Evolutionary conservation across 1,140 invertebrate genomes (phyloP), one percentile per base, ranked within the genome.

Genomic region (Achroia grisella): DNA sequence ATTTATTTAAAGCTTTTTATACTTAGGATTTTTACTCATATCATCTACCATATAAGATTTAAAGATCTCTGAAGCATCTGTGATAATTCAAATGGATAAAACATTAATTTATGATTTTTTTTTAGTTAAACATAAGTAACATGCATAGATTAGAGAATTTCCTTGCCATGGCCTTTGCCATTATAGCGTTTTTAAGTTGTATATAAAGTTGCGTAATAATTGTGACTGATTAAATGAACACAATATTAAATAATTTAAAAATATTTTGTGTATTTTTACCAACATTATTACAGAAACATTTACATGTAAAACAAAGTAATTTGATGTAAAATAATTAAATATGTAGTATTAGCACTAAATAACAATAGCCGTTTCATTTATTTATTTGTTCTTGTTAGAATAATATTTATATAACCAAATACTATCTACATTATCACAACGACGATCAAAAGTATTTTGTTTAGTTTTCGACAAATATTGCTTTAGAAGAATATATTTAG

Each of bases 61-160:
- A 72, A 84, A 78, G 80, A 84, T 84, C 80, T 84, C 80, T 75
- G 62, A 80, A 74, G 73, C 67, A 84, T 79, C 80, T 84, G 80
- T 84, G 80, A 84, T 84, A 84, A 75, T 63, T 71, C 64, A 66
- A 80, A 80, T 76, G 76, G 67, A 73, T 76, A 78, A 71, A 70
- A 71, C 65, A 73, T 74, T 84, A 80, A 81, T 76, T 84, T 84
- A 79, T 81, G 48, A 70, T 68, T 69, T 71, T 23, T n/a, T n/a
- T 23, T 3, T 70, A 71, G 57, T 74, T 69, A 57, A 64, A 48
- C 55, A 59, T 48, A 48, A 47, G 35, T 31, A 35, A 13, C 15
- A 31, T 47, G 30, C 39, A 34, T 63, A 63, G 56, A 35, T 32
- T 52, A 57, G 60, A 52, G 44, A 48, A 33, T 63, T 52, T 61